Percentiles rank a stretch among this genome's conserved stretches.
These are phyloP conservation scores for Crocuta crocuta DNA, from an alignment of 2,113 vertebrate genomes.

Conservation along the genomic window DNA sequence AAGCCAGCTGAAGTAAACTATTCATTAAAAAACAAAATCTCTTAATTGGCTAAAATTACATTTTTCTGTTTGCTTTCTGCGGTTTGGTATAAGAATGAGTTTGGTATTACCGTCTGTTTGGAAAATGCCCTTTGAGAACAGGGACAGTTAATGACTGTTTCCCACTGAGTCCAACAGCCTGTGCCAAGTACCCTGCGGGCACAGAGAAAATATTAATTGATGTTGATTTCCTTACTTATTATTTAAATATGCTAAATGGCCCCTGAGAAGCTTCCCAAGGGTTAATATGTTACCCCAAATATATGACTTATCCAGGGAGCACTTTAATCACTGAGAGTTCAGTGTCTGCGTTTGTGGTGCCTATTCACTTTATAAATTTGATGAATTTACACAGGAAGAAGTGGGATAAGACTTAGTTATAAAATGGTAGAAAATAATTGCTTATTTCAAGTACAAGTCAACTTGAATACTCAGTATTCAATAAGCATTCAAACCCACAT, in stretches of 20 bases:
- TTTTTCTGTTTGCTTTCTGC: constrained; percentile 66
- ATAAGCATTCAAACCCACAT: background rate
- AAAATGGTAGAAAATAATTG: background rate
- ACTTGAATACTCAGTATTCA: background rate
- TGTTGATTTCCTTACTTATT: constrained; percentile 75
- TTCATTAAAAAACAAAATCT: constrained; percentile 43
- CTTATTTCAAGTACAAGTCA: background rate
- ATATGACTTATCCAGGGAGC: constrained; percentile 34
- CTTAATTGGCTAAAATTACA: constrained; percentile 55
- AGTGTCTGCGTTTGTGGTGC: background rate
- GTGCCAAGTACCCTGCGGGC: constrained; percentile 72
- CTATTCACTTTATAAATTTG: background rate
- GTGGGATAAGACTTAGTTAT: background rate
- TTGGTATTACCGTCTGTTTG: constrained; percentile 45
- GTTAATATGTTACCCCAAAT: constrained; percentile 50
- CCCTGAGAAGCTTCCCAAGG: constrained; percentile 69
- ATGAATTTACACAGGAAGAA: background rate
- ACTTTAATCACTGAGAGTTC: background rate
- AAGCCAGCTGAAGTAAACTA: background rate
- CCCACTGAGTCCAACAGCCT: constrained; percentile 40
- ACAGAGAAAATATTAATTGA: constrained; percentile 74
- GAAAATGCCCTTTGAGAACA: constrained; percentile 71
- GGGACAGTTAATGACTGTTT: constrained; percentile 74
- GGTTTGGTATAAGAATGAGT: constrained; percentile 61
- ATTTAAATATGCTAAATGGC: constrained; percentile 73